Evolutionary conservation across 2,113 vertebrate genomes (phyloP).

Genomic region (Dolichallabes microphthalmus): DNA sequence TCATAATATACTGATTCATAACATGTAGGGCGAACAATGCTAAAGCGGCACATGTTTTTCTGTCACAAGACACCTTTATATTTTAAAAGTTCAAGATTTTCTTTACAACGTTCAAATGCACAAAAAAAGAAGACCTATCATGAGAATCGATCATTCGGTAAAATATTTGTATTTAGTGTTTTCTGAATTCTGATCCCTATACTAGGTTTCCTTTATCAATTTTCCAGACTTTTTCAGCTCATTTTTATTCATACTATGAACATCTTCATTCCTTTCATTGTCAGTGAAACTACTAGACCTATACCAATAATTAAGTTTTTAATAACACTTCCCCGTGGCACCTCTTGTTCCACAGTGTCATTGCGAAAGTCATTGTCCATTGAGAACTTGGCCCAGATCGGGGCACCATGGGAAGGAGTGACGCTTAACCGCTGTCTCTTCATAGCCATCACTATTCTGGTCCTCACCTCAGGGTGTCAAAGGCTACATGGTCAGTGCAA

Average conservation of each 20-base stretch:
- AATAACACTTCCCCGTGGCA: neutral
- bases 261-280: neutral
- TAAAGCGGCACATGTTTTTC: too few relatives aligned
- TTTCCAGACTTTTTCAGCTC: neutral
- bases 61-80: too few relatives aligned
- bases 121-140: neutral
- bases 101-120: too few relatives aligned
- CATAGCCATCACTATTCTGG: constrained; percentile 80
- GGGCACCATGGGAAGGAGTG: constrained; percentile 81
- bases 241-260: neutral
- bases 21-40: neutral
- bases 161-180: neutral
- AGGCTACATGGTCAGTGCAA: constrained; percentile 78
- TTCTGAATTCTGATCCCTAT: neutral
- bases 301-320: neutral
- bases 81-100: too few relatives aligned
- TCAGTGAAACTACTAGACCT: neutral
- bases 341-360: constrained; percentile 49
- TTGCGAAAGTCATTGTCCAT: constrained; percentile 57
- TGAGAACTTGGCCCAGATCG: constrained; percentile 60
- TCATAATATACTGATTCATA: neutral
- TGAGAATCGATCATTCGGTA: neutral
- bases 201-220: neutral
- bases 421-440: constrained; percentile 89
- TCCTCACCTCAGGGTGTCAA: constrained; percentile 85